Conservation (phyloP, 2,888 invertebrate species). For the Drymonia ruficornis region DNA sequence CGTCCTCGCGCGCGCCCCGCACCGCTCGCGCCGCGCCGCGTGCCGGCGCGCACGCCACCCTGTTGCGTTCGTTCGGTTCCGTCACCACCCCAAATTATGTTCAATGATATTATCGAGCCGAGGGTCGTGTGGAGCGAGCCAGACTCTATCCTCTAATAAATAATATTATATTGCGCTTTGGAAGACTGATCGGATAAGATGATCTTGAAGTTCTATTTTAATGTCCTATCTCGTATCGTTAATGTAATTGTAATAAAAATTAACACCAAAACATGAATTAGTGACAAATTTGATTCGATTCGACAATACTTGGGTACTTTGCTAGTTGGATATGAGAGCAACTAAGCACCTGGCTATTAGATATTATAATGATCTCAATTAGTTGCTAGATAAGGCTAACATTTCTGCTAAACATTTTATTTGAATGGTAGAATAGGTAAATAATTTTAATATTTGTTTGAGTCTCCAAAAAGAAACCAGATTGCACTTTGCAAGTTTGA, state of each 20-base stretch:
- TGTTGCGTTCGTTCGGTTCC: conserved; percentile 40
- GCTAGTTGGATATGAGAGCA: neutral
- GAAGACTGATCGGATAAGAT: conserved; percentile 62
- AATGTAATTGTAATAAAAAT: conserved; percentile 30
- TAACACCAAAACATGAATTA: conserved; percentile 31
- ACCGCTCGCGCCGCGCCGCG: conserved; percentile 27
- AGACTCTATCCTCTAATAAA: conserved; percentile 50
- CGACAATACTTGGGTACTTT: conserved; percentile 31
- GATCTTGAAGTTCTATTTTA: conserved; percentile 42
- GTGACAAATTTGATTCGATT: conserved; percentile 38
- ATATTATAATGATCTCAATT: conserved; percentile 24
- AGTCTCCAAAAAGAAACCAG: neutral
- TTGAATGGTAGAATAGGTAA: neutral
- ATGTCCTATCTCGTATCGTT: conserved; percentile 40
- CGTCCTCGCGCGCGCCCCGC: conserved; percentile 52
- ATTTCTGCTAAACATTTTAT: conserved; percentile 14
- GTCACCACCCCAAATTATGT: conserved; percentile 29
- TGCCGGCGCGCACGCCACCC: conserved; percentile 24
- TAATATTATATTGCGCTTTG: conserved; percentile 60
- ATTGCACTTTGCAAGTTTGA: neutral
- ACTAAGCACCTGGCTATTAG: conserved; percentile 2
- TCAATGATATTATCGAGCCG: conserved; percentile 14
- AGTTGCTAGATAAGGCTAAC: conserved; percentile 31
- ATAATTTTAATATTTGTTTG: neutral
- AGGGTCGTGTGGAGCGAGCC: conserved; percentile 51